These are phyloP conservation scores for Polyommatus icarus DNA, from an alignment of 2,888 invertebrate species.

Conservation along the genomic window DNA sequence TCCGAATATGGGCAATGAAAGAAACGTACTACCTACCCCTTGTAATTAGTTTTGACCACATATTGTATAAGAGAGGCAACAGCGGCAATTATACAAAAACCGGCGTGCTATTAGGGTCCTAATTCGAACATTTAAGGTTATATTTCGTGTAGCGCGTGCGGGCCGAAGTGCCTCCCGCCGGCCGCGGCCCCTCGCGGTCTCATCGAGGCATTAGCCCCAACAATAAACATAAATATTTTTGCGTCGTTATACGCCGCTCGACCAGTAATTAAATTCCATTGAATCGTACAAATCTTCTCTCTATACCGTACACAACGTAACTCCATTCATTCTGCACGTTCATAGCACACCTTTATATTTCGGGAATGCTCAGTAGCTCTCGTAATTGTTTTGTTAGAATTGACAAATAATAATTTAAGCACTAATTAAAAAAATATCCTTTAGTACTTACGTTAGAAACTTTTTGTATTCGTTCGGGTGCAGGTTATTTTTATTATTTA, in stretches of 20 bases:
- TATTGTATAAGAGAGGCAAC: background rate
- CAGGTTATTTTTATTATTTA: background rate
- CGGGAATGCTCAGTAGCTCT: background rate
- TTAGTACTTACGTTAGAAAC: background rate
- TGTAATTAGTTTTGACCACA: slow-evolving; percentile 22
- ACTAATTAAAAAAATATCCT: background rate
- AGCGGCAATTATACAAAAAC: slow-evolving; percentile 7
- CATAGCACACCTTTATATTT: slow-evolving; percentile 15
- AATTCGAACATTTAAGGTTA: slow-evolving; percentile 21
- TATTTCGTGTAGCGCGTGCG: slow-evolving; percentile 18
- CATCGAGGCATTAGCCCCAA: slow-evolving; percentile 66
- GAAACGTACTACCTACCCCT: background rate
- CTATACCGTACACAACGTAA: slow-evolving; percentile 36
- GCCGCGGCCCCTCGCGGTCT: slow-evolving; percentile 56
- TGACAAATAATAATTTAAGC: background rate
- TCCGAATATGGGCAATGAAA: background rate
- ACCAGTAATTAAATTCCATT: slow-evolving; percentile 78
- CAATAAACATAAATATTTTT: slow-evolving; percentile 80
- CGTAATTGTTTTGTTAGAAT: background rate
- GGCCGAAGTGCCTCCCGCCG: background rate
- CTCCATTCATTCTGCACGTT: slow-evolving; percentile 14
- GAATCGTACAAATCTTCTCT: slow-evolving; percentile 71
- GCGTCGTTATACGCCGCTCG: slow-evolving; percentile 68
- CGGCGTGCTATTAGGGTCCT: slow-evolving; percentile 9
- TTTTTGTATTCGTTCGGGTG: background rate